Percentiles rank a stretch among this genome's conserved stretches.
Conservation (phyloP, 2,113 vertebrate genomes). For the Pachycephala philippinensis region DNA sequence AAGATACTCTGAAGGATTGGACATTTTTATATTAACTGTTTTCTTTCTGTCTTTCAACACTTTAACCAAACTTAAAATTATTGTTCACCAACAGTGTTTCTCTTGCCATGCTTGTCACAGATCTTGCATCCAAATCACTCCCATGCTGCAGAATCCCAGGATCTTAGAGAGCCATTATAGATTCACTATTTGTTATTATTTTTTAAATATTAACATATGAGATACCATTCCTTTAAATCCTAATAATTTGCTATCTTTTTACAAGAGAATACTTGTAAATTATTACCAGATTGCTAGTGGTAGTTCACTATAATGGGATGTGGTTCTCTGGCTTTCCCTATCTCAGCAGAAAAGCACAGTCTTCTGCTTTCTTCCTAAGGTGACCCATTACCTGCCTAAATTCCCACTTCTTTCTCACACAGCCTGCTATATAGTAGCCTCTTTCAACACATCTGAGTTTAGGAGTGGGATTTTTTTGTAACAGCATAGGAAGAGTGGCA, state of each 20-base stretch:
- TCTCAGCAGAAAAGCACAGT: not conserved
- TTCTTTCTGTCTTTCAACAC: not conserved
- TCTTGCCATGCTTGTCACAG: not conserved
- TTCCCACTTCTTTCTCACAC: not conserved
- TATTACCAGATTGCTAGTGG: not conserved
- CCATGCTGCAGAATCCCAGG: not conserved
- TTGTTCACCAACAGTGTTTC: not conserved
- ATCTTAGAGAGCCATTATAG: not conserved
- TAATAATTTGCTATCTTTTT: not conserved
- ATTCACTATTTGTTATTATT: not conserved
- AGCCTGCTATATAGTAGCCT: not conserved
- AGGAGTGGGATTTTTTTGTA: not conserved
- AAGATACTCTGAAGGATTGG: not conserved
- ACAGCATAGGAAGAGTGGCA: not conserved
- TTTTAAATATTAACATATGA: not conserved
- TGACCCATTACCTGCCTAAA: not conserved
- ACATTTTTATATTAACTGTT: not conserved
- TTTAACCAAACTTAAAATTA: not conserved
- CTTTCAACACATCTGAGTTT: not conserved
- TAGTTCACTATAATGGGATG: not conserved
- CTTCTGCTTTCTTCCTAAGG: not conserved
- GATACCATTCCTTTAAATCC: not conserved
- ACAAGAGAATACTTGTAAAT: not conserved
- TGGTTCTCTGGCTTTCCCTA: not conserved
- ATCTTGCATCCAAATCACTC: not conserved